Base-by-base conservation (phyloP, 2,888 invertebrate genomes). In the Cephonodes hylas region DNA sequence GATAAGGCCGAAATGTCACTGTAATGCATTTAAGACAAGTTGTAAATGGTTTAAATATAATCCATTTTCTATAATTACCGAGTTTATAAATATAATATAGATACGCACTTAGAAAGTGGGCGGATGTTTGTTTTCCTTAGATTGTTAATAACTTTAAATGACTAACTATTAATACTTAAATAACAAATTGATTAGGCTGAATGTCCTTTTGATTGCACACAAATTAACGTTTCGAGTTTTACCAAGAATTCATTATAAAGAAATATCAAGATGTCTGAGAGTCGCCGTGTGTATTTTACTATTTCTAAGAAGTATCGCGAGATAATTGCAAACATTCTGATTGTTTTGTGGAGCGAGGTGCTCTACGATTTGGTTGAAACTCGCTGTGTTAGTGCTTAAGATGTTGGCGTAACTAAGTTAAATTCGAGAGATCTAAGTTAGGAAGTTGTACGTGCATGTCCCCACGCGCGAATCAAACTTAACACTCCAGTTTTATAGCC, bases 401-500 rank as follows among this genome's bases (percentile, higher is more conserved):
- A 25, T 15, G 15, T 27, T 48, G 48, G 27, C 25, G 15, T 7
- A 48, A 48, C n/a, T 25, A 15, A 48, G 48, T 48, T 48, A 48
- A 25, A 48, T 48, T 48, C 48, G 7, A 48, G 15, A 27, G 48
- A 27, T 48, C 27, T 48, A 48, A 27, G 27, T 48, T 48, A 27
- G 15, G 15, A 48, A 48, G 27, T 48, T 48, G 25, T 48, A 15
- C 27, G 48, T 48, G 25, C 25, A 27, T 15, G 48, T 48, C 48
- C 48, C 48, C 27, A n/a, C 48, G 48, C 48, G 15, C 48, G 15
- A 48, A 48, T 48, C 48, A 27, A 48, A 48, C 48, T 48, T 48
- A 38, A 20, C 48, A 25, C 48, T 48, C 15, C 27, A 48, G 48
- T 48, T 48, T 48, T 48, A 48, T 4, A 46, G 23, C n/a, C 22